A percentile compares a stretch with the other conserved stretches of the same genome.
Evolutionary conservation across 2,888 invertebrate species (phyloP).

Genomic region (Papilio protenor): DNA sequence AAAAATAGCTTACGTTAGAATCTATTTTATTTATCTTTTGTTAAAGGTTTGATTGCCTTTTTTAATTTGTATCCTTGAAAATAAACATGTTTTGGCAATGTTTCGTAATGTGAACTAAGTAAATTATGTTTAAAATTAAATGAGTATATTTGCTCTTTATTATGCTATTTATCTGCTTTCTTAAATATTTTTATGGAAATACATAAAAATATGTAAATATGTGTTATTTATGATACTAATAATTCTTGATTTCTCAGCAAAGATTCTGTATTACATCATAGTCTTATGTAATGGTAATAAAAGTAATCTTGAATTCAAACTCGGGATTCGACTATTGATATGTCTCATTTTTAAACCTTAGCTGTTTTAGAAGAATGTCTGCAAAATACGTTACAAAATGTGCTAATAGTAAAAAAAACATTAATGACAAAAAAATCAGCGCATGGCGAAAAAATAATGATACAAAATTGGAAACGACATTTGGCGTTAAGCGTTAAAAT

Average conservation of each 20-base stretch:
- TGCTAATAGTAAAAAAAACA: neutral
- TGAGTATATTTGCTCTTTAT: neutral
- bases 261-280: neutral
- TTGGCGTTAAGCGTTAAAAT: slow-evolving; percentile 55
- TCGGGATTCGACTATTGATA: neutral
- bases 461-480: slow-evolving; percentile 53
- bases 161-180: neutral
- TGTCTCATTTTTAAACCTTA: neutral
- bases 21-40: too few relatives aligned
- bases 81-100: too few relatives aligned
- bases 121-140: neutral
- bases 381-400: neutral
- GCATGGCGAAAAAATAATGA: slow-evolving; percentile 48
- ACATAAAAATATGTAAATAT: neutral
- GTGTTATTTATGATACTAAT: neutral
- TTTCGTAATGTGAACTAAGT: too few relatives aligned
- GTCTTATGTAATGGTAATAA: neutral
- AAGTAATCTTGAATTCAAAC: neutral
- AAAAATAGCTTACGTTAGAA: neutral
- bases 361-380: neutral
- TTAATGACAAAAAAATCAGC: neutral
- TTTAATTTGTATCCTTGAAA: too few relatives aligned
- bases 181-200: slow-evolving; percentile 7
- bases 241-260: neutral
- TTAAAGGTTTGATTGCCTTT: too few relatives aligned